These are phyloP conservation scores for Plebejus melissa DNA, from an alignment of 2,888 invertebrate species.

Conservation along the genomic window DNA sequence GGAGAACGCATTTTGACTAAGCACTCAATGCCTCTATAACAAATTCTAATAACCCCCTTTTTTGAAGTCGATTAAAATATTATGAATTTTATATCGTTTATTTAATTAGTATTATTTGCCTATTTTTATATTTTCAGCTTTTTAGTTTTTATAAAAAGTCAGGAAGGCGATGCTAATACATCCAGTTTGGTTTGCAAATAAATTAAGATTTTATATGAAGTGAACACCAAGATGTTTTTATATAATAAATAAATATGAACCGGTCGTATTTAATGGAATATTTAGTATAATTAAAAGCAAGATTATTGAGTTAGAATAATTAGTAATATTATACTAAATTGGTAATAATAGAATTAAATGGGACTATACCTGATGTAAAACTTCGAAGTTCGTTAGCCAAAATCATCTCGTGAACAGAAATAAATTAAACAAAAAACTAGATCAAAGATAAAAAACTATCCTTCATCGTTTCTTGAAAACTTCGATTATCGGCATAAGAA, in stretches of 20 bases:
- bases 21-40: too few species aligned
- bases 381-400: background rate
- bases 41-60: too few species aligned
- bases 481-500: too few species aligned
- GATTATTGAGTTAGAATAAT: background rate
- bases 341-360: background rate
- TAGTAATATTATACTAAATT: background rate
- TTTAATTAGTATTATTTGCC: too few species aligned
- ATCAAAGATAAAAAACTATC: background rate
- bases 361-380: background rate
- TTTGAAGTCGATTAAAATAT: too few species aligned
- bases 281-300: conserved; percentile 1
- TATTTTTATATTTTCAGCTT: too few species aligned
- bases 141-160: background rate
- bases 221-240: background rate
- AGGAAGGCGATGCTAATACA: conserved; percentile 13
- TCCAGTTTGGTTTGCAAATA: conserved; percentile 13
- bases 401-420: background rate
- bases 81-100: too few species aligned
- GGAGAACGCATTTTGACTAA: too few species aligned
- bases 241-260: conserved; percentile 1
- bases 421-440: background rate
- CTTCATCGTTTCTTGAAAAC: too few species aligned
- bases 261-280: background rate
- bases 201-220: conserved; percentile 4